phyloP scores from a whole-genome alignment of 2,113 vertebrate genomes.

The Pipa parva region DNA sequence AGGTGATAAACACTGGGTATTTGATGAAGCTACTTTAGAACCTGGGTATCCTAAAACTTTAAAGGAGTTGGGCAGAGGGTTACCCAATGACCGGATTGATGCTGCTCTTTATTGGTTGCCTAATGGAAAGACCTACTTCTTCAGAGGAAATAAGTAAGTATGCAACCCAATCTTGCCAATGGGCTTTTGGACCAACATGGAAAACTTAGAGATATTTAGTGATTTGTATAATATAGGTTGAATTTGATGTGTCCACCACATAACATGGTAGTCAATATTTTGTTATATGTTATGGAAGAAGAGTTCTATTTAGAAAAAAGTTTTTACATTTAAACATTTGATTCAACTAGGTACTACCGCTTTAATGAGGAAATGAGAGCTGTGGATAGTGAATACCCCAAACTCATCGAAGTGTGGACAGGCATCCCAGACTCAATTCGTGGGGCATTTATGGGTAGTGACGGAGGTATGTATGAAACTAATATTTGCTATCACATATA shows the following conservation, averaged over 20 bases:
- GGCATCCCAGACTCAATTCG: constrained; percentile 78
- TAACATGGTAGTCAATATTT: too few species aligned
- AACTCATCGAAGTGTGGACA: constrained; percentile 79
- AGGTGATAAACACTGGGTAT: constrained; percentile 86
- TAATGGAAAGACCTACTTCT: constrained; percentile 86
- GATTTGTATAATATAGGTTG: too few species aligned
- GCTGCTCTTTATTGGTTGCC: constrained; percentile 82
- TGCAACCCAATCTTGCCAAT: too few species aligned
- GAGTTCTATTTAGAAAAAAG: background rate
- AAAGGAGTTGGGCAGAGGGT: constrained; percentile 70
- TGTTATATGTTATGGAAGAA: background rate
- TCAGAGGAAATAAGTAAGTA: constrained; percentile 79
- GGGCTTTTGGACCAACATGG: too few species aligned
- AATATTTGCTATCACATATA: too few species aligned
- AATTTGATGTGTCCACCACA: too few species aligned
- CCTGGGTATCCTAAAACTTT: constrained; percentile 79
- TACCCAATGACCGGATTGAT: constrained; percentile 79
- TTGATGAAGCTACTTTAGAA: constrained; percentile 75
- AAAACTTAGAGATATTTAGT: too few species aligned
- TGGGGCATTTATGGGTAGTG: constrained; percentile 77
- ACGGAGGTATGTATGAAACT: constrained; percentile 66
- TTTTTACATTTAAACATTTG: background rate
- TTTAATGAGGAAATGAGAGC: constrained; percentile 74
- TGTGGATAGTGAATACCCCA: constrained; percentile 79
- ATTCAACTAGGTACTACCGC: constrained; percentile 73